Base-by-base conservation (phyloP, 2,113 vertebrate genomes). In the Nibea albiflora region DNA sequence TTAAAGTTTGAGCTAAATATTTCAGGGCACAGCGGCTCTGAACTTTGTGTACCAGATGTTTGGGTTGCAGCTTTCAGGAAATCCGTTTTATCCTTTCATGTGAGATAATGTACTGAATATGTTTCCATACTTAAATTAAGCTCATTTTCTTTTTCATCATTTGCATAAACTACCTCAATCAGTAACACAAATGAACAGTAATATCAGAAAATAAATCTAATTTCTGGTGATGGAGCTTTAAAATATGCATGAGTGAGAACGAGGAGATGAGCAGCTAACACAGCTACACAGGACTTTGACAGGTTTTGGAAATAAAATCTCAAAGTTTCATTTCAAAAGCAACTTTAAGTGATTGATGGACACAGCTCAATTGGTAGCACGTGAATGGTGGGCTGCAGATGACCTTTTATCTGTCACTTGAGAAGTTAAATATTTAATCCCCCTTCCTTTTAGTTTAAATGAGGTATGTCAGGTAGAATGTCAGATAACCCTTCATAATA, bases 341-440 rank as follows among this genome's bases (percentile, higher is more conserved):
- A 69, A 57, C 46, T 54, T 50, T 15, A 20, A 68, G 57, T 74
- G 53, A 76, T 47, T 74, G 60, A 88, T 71, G 31, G 62, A 39
- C 1, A n/a, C 22, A 26, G 62, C 62, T 56, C 49, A 14, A 31
- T 9, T 54, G 39, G 65, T 65, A 73, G 58, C 65, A 69, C 53
- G 58, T 56, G 31, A 58, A 62, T 71, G 17, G 35, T 49, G 28
- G 4, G 54, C 26, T 31, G 44, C 8, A 49, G 52, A 58, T 73
- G 72, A 77, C 75, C 69, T 85, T 87, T 66, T 64, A 14, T 49
- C 54, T 58, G 57, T 80, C 58, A 77, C 22, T 57, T 82, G 58
- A 66, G 20, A 82, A 80, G 10, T 74, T 63, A 71, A 83, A 85
- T 80, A 77, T 80, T 85, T 82, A 78, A 81, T 81, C 49, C 17